phyloP scores from a whole-genome alignment of 2,888 invertebrate species.

The Caenorhabditis virilis region DNA sequence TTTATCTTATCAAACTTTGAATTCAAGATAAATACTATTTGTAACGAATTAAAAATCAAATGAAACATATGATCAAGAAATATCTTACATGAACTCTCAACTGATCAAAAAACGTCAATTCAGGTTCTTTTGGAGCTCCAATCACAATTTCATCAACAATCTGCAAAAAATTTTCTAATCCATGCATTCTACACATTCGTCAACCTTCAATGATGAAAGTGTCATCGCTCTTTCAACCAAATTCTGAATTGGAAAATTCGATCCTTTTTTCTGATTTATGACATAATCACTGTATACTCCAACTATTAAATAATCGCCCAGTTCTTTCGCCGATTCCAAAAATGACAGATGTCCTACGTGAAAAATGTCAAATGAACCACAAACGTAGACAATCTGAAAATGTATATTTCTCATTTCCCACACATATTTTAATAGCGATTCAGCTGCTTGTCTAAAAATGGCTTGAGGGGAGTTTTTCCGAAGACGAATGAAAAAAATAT shows the following conservation, averaged over 20 bases:
- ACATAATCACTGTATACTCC: constrained; percentile 75
- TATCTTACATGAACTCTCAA: constrained; percentile 1
- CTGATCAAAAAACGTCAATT: not conserved
- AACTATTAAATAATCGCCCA: constrained; percentile 89
- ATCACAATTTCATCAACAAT: not conserved
- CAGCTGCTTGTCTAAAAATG: no score
- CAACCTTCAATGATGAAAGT: constrained; percentile 81
- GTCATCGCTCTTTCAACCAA: constrained; percentile 94
- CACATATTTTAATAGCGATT: not conserved
- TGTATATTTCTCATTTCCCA: not conserved
- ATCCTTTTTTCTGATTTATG: constrained; percentile 72
- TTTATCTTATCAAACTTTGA: no score
- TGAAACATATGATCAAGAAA: no score
- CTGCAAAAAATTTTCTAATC: no score
- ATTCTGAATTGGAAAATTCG: constrained; percentile 99
- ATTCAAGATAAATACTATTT: no score
- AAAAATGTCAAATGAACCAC: constrained; percentile 96
- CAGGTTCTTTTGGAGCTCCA: not conserved
- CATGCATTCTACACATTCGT: no score
- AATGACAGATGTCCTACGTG: constrained; percentile 97
- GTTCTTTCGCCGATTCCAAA: constrained; percentile 82
- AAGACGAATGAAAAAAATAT: no score
- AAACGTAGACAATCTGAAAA: constrained; percentile 82
- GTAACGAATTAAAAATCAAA: no score
- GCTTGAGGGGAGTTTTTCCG: no score